Conservation (phyloP, 2,888 invertebrate genomes). For the Epinotia demarniana region DNA sequence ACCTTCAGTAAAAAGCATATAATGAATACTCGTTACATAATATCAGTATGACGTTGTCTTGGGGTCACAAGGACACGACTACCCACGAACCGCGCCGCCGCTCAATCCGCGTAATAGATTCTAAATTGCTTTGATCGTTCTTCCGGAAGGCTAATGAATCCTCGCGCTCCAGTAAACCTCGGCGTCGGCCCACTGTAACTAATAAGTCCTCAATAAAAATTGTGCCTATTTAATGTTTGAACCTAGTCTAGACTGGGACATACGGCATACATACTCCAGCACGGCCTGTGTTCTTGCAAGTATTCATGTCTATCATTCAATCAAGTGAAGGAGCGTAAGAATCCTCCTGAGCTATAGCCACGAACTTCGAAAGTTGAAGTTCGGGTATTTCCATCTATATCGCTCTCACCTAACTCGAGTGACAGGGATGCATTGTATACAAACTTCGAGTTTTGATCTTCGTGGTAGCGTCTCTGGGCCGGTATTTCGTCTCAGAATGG, state of each 20-base stretch:
- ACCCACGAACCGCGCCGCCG: constrained; percentile 8
- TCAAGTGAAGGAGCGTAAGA: neutral
- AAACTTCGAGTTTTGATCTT: too few relatives aligned
- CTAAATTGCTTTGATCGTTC: constrained; percentile 82
- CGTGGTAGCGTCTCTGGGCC: too few relatives aligned
- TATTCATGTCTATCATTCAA: neutral
- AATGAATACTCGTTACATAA: neutral
- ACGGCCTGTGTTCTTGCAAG: neutral
- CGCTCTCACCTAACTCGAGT: too few relatives aligned
- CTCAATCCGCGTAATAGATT: constrained; percentile 68
- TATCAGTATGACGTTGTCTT: constrained; percentile 15
- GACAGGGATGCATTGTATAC: too few relatives aligned
- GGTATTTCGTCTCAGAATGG: too few relatives aligned
- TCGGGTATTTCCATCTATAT: too few relatives aligned
- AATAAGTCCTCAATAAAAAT: constrained; percentile 61
- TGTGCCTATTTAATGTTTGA: constrained; percentile 46
- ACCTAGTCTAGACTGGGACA: constrained; percentile 23
- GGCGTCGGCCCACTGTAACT: constrained; percentile 57
- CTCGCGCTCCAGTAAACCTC: constrained; percentile 74
- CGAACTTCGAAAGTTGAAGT: too few relatives aligned
- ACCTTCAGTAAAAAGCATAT: too few relatives aligned
- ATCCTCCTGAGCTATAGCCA: too few relatives aligned
- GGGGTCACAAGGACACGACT: constrained; percentile 22
- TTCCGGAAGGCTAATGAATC: constrained; percentile 81
- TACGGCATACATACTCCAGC: neutral